A percentile compares a stretch with the other conserved stretches of the same genome.
Conservation (phyloP, 2,113 vertebrate genomes). For the Oenanthe oenanthe region DNA sequence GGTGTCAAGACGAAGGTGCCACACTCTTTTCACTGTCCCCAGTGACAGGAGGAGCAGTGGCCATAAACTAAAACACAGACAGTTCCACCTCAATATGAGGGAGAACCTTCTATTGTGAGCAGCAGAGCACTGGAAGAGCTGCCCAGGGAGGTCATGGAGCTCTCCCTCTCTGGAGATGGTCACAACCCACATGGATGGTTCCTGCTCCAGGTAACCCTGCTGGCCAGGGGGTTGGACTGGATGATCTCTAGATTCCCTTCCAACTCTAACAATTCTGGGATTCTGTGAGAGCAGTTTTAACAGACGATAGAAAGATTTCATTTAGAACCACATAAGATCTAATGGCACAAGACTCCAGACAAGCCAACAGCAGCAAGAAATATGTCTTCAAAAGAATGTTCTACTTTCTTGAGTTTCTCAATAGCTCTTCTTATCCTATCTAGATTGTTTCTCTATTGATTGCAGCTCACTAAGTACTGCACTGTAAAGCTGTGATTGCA, state of each 20-base stretch:
- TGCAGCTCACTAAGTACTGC: neutral
- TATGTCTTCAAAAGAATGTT: neutral
- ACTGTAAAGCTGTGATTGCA: neutral
- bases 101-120: neutral
- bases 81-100: neutral
- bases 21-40: too few relatives aligned
- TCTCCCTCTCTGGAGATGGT: neutral
- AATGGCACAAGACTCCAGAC: neutral
- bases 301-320: neutral
- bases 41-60: too few relatives aligned
- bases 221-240: neutral
- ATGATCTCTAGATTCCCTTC: neutral
- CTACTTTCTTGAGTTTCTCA: neutral
- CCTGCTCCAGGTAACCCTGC: neutral
- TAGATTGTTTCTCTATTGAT: neutral
- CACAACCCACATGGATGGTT: neutral
- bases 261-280: neutral
- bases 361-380: neutral
- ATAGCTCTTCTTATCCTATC: neutral
- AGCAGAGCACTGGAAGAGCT: neutral
- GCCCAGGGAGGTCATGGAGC: neutral
- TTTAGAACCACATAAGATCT: neutral
- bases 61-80: too few relatives aligned
- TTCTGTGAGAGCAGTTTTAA: neutral
- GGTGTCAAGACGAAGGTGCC: too few relatives aligned